A percentile compares a stretch with the other conserved stretches of the same genome.
Evolutionary conservation across 2,113 vertebrate species (phyloP).

Genomic region (Tyto alba): DNA sequence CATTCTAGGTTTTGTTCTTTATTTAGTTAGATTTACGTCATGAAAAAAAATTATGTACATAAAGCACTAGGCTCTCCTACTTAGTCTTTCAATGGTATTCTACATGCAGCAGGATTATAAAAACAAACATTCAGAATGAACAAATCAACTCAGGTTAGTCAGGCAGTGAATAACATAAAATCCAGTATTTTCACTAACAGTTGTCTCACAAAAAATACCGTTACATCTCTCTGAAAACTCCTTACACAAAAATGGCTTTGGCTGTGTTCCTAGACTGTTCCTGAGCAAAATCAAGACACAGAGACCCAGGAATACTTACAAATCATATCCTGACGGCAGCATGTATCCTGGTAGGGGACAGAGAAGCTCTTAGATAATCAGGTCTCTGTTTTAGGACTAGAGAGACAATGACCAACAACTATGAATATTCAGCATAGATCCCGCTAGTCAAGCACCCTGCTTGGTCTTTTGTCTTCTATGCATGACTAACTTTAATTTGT

Average conservation of each 20-base stretch:
- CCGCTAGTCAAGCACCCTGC: not conserved
- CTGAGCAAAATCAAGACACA: not conserved
- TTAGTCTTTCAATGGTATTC: not conserved
- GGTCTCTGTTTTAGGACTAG: not conserved
- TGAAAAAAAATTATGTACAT: not conserved
- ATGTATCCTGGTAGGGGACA: not conserved
- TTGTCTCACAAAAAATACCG: not conserved
- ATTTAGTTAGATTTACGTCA: not conserved
- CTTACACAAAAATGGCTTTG: not conserved
- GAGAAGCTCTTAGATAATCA: not conserved
- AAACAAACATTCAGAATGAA: not conserved
- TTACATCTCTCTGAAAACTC: not conserved
- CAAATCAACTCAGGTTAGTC: not conserved
- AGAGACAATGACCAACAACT: not conserved
- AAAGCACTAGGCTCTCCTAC: not conserved
- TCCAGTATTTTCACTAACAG: not conserved
- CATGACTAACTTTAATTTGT: not conserved
- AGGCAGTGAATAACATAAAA: not conserved
- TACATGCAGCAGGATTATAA: not conserved
- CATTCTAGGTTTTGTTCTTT: not conserved
- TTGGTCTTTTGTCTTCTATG: not conserved
- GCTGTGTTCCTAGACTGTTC: not conserved
- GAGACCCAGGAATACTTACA: not conserved
- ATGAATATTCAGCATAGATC: conserved; percentile 20
- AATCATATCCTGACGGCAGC: not conserved